Conservation (phyloP, 2,888 invertebrate species). For the Acanthosepion esculentum region DNA sequence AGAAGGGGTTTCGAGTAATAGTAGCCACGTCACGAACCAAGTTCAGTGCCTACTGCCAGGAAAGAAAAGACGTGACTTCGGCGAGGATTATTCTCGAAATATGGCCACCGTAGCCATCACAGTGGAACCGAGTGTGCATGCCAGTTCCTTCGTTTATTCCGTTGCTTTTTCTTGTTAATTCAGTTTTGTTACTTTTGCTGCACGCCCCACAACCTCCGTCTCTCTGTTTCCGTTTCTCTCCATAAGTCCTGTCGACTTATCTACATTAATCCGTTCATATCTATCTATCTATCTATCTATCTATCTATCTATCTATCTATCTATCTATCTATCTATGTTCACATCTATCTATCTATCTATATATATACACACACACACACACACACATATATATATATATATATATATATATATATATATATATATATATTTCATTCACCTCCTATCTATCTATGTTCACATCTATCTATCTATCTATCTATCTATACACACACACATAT, state of each 20-base stretch:
- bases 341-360: not conserved
- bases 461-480: no score
- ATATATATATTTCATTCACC: no score
- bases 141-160: not conserved
- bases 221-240: no score
- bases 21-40: not conserved
- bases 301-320: not conserved
- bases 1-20: not conserved
- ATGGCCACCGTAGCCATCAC: slow-evolving; percentile 14
- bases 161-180: not conserved
- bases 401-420: no score
- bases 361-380: no score
- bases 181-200: no score
- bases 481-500: no score
- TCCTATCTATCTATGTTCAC: no score
- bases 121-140: not conserved
- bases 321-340: not conserved
- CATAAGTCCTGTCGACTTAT: no score
- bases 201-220: no score
- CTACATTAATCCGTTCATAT: not conserved
- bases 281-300: not conserved
- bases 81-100: slow-evolving; percentile 6
- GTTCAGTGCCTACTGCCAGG: not conserved
- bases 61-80: slow-evolving; percentile 6
- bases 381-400: no score